A percentile compares a stretch with the other conserved stretches of the same genome.
phyloP scores from a whole-genome alignment of 2,797 vertebrate species.

The Myripristis murdjan region DNA sequence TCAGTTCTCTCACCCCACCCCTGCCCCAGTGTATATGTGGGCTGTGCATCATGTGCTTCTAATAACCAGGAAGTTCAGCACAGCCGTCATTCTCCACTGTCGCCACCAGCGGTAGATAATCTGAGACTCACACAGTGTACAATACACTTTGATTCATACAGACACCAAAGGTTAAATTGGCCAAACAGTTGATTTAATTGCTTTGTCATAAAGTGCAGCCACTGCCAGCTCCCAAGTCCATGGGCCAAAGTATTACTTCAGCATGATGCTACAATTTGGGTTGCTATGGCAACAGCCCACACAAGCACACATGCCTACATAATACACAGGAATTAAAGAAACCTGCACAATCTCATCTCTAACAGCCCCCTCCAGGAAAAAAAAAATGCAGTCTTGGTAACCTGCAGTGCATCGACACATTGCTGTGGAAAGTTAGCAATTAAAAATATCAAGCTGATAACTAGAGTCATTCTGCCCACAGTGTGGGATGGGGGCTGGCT shows the following conservation, averaged over 20 bases:
- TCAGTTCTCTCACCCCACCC: neutral
- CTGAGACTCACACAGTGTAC: neutral
- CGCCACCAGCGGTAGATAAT: neutral
- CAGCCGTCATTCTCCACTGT: constrained; percentile 7
- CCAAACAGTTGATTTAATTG: constrained; percentile 64
- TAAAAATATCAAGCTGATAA: constrained; percentile 67
- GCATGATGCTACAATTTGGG: constrained; percentile 82
- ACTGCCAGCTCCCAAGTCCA: constrained; percentile 47
- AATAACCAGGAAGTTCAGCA: neutral
- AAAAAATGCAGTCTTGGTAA: constrained; percentile 62
- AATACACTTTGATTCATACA: constrained; percentile 35
- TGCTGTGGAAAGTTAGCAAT: constrained; percentile 61
- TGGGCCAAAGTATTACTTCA: constrained; percentile 76
- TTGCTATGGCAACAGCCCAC: constrained; percentile 85
- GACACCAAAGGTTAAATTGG: constrained; percentile 58
- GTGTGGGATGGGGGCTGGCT: constrained; percentile 28
- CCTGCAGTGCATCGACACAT: constrained; percentile 43
- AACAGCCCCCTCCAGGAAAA: constrained; percentile 29
- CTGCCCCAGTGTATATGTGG: neutral
- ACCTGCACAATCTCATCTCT: constrained; percentile 56
- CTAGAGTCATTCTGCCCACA: constrained; percentile 58
- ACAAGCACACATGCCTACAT: constrained; percentile 77
- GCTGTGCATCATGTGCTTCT: neutral
- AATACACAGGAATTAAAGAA: constrained; percentile 71
- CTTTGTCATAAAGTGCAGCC: constrained; percentile 38